Percentiles rank a stretch among this genome's conserved stretches.
These are phyloP conservation scores for Theristicus caerulescens DNA, from an alignment of 2,113 vertebrate genomes.

Conservation along the genomic window DNA sequence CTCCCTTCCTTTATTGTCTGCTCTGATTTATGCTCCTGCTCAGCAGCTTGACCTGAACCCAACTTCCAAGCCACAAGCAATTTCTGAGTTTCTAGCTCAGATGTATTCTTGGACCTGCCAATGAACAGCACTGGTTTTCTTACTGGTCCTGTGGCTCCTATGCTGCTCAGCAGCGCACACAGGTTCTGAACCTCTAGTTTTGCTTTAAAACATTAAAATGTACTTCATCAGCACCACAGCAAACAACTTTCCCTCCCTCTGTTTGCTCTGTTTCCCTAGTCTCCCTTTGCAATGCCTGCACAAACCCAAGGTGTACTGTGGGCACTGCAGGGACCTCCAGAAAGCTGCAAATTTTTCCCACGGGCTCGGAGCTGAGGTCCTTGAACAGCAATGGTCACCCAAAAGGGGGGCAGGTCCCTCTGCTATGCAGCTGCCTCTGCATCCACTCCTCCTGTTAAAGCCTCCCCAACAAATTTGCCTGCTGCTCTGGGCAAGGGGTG, in stretches of 20 bases:
- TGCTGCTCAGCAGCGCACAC: background rate
- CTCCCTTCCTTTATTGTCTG: background rate
- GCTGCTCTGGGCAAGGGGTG: background rate
- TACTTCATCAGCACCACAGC: background rate
- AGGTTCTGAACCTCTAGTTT: background rate
- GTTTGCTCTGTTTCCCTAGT: background rate
- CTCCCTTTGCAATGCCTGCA: background rate
- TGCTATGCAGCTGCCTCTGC: background rate
- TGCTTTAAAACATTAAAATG: background rate
- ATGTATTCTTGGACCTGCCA: background rate
- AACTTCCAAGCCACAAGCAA: background rate
- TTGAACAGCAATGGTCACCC: background rate
- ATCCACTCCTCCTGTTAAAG: background rate
- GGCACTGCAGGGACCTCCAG: background rate
- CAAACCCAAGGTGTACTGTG: background rate
- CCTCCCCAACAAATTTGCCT: background rate
- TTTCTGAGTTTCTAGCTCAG: background rate
- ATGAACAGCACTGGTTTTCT: background rate
- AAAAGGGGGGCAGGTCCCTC: background rate
- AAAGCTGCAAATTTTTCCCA: background rate
- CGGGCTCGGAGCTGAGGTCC: accelerated
- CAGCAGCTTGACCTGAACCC: background rate
- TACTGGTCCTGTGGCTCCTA: background rate
- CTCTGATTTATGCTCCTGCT: slow-evolving; percentile 4
- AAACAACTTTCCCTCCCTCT: background rate